Base-by-base conservation (phyloP, 1,140 invertebrate species). In the Onthophagus taurus region DNA sequence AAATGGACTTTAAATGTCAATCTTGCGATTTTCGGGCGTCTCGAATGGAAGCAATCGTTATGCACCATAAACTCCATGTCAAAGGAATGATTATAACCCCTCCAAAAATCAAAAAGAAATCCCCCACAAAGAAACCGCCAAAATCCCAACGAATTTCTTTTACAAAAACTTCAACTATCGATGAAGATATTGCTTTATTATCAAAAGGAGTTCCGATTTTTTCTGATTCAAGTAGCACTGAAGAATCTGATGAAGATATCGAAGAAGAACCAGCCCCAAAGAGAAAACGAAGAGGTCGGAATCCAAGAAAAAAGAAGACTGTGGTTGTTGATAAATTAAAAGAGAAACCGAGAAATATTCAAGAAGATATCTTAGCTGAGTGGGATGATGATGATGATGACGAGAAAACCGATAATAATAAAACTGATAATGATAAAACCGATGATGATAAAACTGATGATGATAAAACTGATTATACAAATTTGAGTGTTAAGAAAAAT, bases 11-110 rank as follows among this genome's bases (percentile, higher is more conserved):
- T 58, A 72, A 72, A 4, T 85, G 83, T 63, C 68, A 73, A 44
- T 53, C 72, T 12, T 85, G 83, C 58, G 61, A 64, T 41, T 85
- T 81, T 53, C 70, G 69, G 21, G 74, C 78, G 16, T 70, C 70
- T 7, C 67, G 81, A 12, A 59, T 84, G 8, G 83, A 82, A 57
- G 77, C 81, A 20, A 71, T 84, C 47, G 75, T 83, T 42, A 67
- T 74, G 50, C 83, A 85, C 56, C 76, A 76, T 30, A 71, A 78
- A 70, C 66, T 78, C 68, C 69, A 77, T 53, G 66, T 63, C 2
- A 49, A 54, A 42, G 51, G 45, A 13, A 33, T 33, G 4, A 14
- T 34, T 37, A 8, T 39, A n/a, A 37, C 46, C 14, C 35, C 47
- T 24, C 42, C 34, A 3, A 49, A 50, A 31, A 49, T 47, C 41